These are phyloP conservation scores for Perca fluviatilis DNA, from an alignment of 2,113 vertebrate genomes.

Conservation along the genomic window DNA sequence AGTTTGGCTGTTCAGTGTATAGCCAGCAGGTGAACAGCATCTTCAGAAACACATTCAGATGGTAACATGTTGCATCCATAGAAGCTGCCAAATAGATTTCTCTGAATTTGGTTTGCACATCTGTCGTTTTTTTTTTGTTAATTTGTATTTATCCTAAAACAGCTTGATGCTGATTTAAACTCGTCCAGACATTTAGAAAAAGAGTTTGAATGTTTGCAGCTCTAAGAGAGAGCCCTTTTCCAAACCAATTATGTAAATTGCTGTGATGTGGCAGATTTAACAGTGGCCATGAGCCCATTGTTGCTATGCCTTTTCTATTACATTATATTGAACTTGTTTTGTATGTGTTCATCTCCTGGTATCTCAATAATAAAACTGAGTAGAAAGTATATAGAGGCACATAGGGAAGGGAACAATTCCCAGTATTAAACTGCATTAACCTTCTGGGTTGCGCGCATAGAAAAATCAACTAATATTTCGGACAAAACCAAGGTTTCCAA, in stretches of 20 bases:
- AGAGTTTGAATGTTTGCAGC: conserved; percentile 15
- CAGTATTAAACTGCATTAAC: too few relatives aligned
- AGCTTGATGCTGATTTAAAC: neutral
- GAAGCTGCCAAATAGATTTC: neutral
- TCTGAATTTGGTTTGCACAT: conserved; percentile 14
- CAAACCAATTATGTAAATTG: conserved; percentile 24
- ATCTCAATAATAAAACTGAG: neutral
- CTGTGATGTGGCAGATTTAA: conserved; percentile 24
- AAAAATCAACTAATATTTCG: too few relatives aligned
- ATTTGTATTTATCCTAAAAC: neutral
- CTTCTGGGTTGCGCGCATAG: too few relatives aligned
- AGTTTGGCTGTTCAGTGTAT: neutral
- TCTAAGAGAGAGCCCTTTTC: conserved; percentile 5
- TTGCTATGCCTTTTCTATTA: conserved; percentile 1
- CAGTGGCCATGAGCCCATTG: conserved; percentile 11
- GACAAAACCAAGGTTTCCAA: too few relatives aligned
- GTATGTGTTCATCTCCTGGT: neutral
- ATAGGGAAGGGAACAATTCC: too few relatives aligned
- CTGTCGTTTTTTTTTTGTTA: neutral
- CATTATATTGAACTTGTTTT: neutral
- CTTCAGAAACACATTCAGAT: neutral
- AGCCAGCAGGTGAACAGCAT: conserved; percentile 3
- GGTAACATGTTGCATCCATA: neutral
- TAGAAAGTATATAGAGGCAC: too few relatives aligned
- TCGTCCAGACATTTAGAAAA: neutral